A percentile compares a stretch with the other conserved stretches of the same genome.
Conservation (phyloP, 2,797 vertebrate genomes). For the Pangasius macronema region DNA sequence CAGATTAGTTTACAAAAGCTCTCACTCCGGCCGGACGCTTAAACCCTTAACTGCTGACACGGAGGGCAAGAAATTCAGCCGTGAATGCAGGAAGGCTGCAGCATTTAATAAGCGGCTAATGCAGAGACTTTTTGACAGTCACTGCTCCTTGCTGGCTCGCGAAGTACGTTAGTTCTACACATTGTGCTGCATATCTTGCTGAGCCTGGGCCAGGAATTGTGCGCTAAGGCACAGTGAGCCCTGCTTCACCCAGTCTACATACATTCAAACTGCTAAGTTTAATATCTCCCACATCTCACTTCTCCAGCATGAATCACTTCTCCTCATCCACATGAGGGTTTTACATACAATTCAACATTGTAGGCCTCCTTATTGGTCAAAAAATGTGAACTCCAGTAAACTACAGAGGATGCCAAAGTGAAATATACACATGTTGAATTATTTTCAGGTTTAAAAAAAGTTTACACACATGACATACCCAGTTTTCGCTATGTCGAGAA, state of each 20-base stretch:
- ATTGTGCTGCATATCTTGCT: too few relatives aligned
- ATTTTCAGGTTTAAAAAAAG: not conserved
- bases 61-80: constrained; percentile 39
- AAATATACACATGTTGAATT: not conserved
- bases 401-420: not conserved
- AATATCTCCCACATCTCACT: constrained; percentile 16
- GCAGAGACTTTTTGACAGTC: too few relatives aligned
- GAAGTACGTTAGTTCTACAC: too few relatives aligned
- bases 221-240: not conserved
- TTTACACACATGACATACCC: not conserved
- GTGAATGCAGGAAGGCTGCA: constrained; percentile 4
- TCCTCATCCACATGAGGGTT: not conserved
- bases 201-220: not conserved
- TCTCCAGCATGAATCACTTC: not conserved
- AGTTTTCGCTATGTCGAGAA: too few relatives aligned
- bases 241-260: not conserved
- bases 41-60: constrained; percentile 47
- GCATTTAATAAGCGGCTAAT: not conserved
- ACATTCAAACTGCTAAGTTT: not conserved
- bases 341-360: constrained; percentile 1
- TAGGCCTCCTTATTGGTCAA: not conserved
- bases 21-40: constrained; percentile 44
- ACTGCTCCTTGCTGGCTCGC: too few relatives aligned
- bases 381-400: constrained; percentile 7
- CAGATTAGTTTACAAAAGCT: constrained; percentile 67